Conservation (phyloP, 2,797 vertebrate genomes). For the Alca torda region DNA sequence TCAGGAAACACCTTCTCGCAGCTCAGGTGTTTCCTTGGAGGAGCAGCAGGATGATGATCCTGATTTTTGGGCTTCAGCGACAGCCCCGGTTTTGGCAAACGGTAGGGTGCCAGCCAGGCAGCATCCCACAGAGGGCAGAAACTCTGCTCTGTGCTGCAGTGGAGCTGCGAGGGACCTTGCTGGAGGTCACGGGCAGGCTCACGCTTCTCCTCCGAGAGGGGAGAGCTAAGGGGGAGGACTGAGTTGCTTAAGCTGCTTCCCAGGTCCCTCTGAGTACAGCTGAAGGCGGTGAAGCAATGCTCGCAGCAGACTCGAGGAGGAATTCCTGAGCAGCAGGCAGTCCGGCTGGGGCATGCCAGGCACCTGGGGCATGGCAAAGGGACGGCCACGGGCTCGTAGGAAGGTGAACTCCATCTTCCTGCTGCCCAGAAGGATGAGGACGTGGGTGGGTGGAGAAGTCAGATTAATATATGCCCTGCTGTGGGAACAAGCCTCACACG, state of each 20-base stretch:
- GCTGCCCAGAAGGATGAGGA: background rate
- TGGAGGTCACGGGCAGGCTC: background rate
- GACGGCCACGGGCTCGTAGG: rapidly evolving
- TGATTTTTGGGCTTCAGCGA: too few relatives aligned
- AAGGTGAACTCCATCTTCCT: background rate
- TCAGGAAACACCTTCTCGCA: background rate
- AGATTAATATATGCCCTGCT: background rate
- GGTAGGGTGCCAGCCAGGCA: too few relatives aligned
- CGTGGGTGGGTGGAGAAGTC: background rate
- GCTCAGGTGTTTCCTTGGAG: background rate
- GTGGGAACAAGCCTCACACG: background rate
- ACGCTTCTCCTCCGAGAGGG: rapidly evolving
- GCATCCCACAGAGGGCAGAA: too few relatives aligned
- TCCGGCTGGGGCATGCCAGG: background rate
- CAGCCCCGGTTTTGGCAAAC: too few relatives aligned
- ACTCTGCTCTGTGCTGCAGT: too few relatives aligned
- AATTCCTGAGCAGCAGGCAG: background rate
- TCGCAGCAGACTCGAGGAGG: rapidly evolving
- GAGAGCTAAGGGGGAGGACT: background rate
- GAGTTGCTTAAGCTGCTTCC: background rate
- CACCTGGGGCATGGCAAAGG: background rate
- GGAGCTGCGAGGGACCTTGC: background rate
- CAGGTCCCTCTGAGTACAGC: background rate
- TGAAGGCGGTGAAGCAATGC: background rate
- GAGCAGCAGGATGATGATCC: background rate